Percentiles rank a stretch among this genome's conserved stretches.
Conservation (phyloP, 2,797 vertebrate species). For the Lagorchestes hirsutus region DNA sequence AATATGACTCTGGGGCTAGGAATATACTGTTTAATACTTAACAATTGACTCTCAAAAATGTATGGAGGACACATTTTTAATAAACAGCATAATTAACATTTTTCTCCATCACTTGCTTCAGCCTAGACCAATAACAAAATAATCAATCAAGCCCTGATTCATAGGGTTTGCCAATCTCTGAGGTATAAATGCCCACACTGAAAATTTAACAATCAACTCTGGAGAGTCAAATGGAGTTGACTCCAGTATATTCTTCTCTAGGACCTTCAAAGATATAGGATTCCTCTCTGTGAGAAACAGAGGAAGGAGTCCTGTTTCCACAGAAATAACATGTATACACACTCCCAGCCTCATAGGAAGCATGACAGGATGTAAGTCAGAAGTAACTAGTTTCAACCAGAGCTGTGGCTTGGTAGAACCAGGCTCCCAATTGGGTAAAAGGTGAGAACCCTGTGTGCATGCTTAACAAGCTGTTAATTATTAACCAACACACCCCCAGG, state of each 20-base stretch:
- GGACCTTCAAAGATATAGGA: background rate
- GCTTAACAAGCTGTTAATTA: too few relatives aligned
- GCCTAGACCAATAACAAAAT: background rate
- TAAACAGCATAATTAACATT: background rate
- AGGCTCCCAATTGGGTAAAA: too few relatives aligned
- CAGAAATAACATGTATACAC: too few relatives aligned
- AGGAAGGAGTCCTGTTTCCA: too few relatives aligned
- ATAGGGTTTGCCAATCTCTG: background rate
- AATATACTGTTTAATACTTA: background rate
- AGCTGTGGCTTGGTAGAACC: too few relatives aligned
- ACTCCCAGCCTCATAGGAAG: too few relatives aligned
- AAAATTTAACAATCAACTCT: background rate
- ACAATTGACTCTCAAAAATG: background rate
- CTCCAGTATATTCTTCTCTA: background rate
- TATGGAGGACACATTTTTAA: background rate
- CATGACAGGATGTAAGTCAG: too few relatives aligned
- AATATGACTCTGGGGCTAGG: background rate
- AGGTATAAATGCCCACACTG: background rate
- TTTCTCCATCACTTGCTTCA: background rate
- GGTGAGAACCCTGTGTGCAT: too few relatives aligned
- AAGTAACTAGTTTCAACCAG: too few relatives aligned
- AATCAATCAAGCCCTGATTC: background rate
- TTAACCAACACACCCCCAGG: too few relatives aligned
- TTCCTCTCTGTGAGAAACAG: background rate
- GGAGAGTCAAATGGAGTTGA: background rate